Base-by-base conservation (phyloP, 2,797 vertebrate species). In the Diplodus puntazzo region DNA sequence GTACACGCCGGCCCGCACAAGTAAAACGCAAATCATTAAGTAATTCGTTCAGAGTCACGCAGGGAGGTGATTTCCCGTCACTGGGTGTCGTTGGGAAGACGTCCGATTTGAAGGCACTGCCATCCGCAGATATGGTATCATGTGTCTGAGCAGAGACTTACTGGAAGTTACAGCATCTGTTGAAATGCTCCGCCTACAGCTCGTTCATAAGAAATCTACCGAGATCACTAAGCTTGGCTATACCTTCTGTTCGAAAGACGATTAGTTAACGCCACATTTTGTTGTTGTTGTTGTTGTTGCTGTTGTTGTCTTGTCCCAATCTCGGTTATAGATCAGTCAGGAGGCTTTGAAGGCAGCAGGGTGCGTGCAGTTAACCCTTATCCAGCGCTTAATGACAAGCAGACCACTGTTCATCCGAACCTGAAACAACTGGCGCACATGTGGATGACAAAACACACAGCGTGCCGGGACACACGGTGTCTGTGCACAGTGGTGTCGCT, bases 171-270 rank as follows among this genome's bases (percentile, higher is more conserved):
- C 74, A n/a, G 57, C 48, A 16, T 68, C 14, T 20, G 10, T 17
- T 54, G 45, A 82, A 83, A 62, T 89, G 83, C 86, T 75, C 91
- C 90, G 87, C 91, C 90, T 63, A 87, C 86, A 30, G 14, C 4
- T 71, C 5, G 0, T 91, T 88, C 75, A 49, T 27, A 48, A 67
- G 85, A 91, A 90, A 71, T 64, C 21, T 0, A 73, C 52, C 17
- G 14, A 73, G 27, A 39, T 42, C 59, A 2, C 1, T 5, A 0
- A 1, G 2, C 18, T 27, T 1, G 0, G 2, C 30, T 62, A 17
- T 54, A 42, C n/a, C 80, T 85, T 80, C 62, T 48, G 20, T 83
- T 80, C 60, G 3, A 62, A 39, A 11, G 6, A 13, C 12, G 10
- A 17, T 1, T 10, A 39, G 10, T 39, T 9, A 39, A 39, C 34